Base-by-base conservation (phyloP, 1,140 invertebrate genomes). In the Chironomus tepperi region DNA sequence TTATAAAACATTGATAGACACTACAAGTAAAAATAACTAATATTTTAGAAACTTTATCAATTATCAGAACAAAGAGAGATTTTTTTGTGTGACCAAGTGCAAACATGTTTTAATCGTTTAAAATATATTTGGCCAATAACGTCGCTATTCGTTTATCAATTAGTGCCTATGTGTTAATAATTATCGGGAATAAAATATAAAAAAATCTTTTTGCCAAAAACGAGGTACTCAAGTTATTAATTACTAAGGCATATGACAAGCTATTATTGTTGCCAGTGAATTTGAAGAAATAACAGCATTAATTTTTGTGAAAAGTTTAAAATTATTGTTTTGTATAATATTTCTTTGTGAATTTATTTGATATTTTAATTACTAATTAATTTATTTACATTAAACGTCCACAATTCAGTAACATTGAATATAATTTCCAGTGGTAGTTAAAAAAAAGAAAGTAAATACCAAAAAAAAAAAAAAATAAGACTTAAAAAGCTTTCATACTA, bases 71-170 rank as follows among this genome's bases (percentile, higher is more conserved):
- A 34, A 34, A 34, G 2, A 34, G 24, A 34, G 24, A 34, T 2
- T 5, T 34, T 34, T 34, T 34, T 34, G 5, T 34, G 24, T 34
- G 24, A 34, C 24, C 5, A 34, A 34, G n/a, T n/a, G n/a, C n/a
- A n/a, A n/a, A n/a, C n/a, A n/a, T 34, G 24, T 34, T 34, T 34
- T 34, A 34, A 34, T 34, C 24, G 5, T 34, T 34, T 34, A 34
- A 2, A 34, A 34, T 34, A 34, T 34, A 34, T 5, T 34, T 34
- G 24, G 24, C 24, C 47, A 57, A 15, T 57, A 57, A 57, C 47
- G 24, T 34, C 15, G 12, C 12, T n/a, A 57, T 57, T 57, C 47
- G 47, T 70, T 70, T 70, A 70, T 70, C 65, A 70, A 70, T 70
- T 70, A 70, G 65, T 70, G 16, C 3, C 7, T 70, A 2, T 19